These are phyloP conservation scores for Himalopsyche tibetana DNA, from an alignment of 2,888 invertebrate species.

Conservation along the genomic window DNA sequence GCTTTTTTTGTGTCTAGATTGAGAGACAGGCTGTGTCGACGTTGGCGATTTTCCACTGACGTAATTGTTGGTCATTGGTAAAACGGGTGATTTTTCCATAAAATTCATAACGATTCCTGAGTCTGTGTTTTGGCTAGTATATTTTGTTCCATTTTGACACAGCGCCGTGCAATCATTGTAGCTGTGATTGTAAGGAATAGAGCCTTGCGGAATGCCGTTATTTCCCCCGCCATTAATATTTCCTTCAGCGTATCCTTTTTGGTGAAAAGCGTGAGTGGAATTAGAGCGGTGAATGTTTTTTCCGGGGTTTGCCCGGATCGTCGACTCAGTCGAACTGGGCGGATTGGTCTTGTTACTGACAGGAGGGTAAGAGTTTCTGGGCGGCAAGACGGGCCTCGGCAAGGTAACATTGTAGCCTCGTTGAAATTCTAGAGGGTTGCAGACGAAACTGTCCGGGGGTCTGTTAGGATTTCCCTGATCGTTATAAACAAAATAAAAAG, in stretches of 20 bases:
- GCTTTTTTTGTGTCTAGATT: constrained; percentile 74
- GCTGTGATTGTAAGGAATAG: constrained; percentile 60
- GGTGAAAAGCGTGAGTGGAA: constrained; percentile 79
- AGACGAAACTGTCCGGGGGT: constrained; percentile 75
- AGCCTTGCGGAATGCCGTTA: neutral
- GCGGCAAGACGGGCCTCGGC: constrained; percentile 79
- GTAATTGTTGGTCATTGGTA: constrained; percentile 71
- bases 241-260: constrained; percentile 68
- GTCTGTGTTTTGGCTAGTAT: constrained; percentile 58
- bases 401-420: constrained; percentile 77
- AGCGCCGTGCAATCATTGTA: constrained; percentile 61
- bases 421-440: constrained; percentile 78
- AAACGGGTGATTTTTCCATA: constrained; percentile 65
- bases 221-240: constrained; percentile 38
- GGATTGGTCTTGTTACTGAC: constrained; percentile 77
- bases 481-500: constrained; percentile 77
- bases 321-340: constrained; percentile 73
- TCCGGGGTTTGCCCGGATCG: constrained; percentile 72
- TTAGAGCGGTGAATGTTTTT: constrained; percentile 80
- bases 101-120: constrained; percentile 56
- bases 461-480: constrained; percentile 74
- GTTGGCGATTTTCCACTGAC: constrained; percentile 54
- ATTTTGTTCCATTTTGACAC: constrained; percentile 61
- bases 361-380: constrained; percentile 80
- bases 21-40: constrained; percentile 72